Evolutionary conservation across 2,113 vertebrate genomes (phyloP).

Genomic region (Pan troglodytes): NHGRI_mPanTro3-v2.1_pri NC_072421.2:32434001-32434500

Average conservation of each 20-base stretch:
- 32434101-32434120: slow-evolving; percentile 32
- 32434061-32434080: slow-evolving; percentile 19
- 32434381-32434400: not conserved
- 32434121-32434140: slow-evolving; percentile 55
- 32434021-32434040: slow-evolving; percentile 1
- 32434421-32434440: not conserved
- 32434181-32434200: slow-evolving; percentile 21
- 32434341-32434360: not conserved
- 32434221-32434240: slow-evolving; percentile 45
- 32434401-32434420: not conserved
- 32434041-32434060: slow-evolving; percentile 28
- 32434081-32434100: slow-evolving; percentile 36
- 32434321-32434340: not conserved
- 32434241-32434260: slow-evolving; percentile 13
- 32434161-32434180: slow-evolving; percentile 45
- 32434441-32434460: not conserved
- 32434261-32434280: not conserved
- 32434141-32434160: slow-evolving; percentile 14
- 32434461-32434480: not conserved
- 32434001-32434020: slow-evolving; percentile 26
- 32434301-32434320: not conserved
- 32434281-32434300: not conserved
- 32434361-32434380: not conserved
- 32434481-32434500: not conserved
- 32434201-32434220: slow-evolving; percentile 12